These are phyloP conservation scores for Crypturellus undulatus DNA, from an alignment of 2,113 vertebrate genomes.

Conservation along the genomic window DNA sequence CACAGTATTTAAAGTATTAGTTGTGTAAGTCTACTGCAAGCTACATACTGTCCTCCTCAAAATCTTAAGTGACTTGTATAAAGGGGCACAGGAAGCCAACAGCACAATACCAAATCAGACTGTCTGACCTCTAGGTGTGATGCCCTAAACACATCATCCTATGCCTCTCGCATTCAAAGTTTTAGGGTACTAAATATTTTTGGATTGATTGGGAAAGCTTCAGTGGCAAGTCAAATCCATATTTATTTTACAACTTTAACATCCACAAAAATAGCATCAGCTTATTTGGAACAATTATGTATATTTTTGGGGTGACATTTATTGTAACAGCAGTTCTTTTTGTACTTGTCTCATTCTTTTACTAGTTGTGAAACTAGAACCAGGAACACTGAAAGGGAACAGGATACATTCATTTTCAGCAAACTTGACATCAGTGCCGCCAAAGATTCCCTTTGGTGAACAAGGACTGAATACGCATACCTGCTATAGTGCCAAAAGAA, in stretches of 20 bases:
- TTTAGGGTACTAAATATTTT: not conserved
- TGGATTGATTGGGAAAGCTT: not conserved
- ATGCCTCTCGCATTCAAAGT: not conserved
- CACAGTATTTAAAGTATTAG: not conserved
- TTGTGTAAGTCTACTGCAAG: not conserved
- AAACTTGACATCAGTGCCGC: not conserved
- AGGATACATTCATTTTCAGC: not conserved
- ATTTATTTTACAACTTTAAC: not conserved
- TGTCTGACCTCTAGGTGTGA: not conserved
- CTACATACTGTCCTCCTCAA: not conserved
- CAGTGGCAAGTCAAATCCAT: not conserved
- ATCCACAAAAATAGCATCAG: not conserved
- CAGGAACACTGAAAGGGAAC: not conserved
- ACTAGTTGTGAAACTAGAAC: not conserved
- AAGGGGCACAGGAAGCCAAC: not conserved
- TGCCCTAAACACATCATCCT: not conserved
- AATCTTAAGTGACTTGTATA: not conserved
- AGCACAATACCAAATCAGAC: not conserved
- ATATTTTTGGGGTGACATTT: not conserved
- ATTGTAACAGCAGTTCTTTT: not conserved
- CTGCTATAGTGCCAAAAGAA: not conserved
- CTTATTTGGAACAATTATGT: not conserved
- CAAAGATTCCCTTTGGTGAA: not conserved
- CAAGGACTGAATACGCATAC: accelerated
- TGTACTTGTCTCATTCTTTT: not conserved